Evolutionary conservation across 2,113 vertebrate genomes (phyloP).

Genomic region (Oreotrochilus melanogaster): DNA sequence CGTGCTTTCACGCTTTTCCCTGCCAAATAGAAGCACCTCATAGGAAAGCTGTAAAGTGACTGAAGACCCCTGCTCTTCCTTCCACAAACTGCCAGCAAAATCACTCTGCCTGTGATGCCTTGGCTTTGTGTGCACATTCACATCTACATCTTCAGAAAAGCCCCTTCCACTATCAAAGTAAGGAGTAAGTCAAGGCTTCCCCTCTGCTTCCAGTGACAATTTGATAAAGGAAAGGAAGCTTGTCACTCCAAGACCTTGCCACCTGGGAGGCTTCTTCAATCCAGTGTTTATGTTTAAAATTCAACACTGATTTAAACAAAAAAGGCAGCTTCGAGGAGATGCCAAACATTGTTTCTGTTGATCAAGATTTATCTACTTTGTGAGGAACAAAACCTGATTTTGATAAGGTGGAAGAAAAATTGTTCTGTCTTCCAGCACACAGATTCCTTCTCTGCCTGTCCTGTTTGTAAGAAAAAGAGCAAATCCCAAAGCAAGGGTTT

Average conservation of each 20-base stretch:
- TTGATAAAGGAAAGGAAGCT: not conserved
- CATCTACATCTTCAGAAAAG: not conserved
- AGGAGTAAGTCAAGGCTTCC: not conserved
- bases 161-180: not conserved
- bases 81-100: slow-evolving; percentile 35
- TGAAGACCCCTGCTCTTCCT: slow-evolving; percentile 34
- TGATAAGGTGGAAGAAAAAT: not conserved
- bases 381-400: not conserved
- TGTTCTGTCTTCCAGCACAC: not conserved
- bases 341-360: not conserved
- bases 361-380: not conserved
- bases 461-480: not conserved
- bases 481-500: not conserved
- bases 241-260: not conserved
- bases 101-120: not conserved
- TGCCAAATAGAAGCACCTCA: slow-evolving; percentile 37
- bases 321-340: not conserved
- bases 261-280: not conserved
- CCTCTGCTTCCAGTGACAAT: not conserved
- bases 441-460: not conserved
- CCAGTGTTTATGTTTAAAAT: not conserved
- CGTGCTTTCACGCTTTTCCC: not conserved
- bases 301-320: not conserved
- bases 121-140: not conserved
- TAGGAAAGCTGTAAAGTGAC: slow-evolving; percentile 52